Evolutionary conservation across 1,140 invertebrate genomes (phyloP).

Genomic region (Drosophila carrolli): DNA sequence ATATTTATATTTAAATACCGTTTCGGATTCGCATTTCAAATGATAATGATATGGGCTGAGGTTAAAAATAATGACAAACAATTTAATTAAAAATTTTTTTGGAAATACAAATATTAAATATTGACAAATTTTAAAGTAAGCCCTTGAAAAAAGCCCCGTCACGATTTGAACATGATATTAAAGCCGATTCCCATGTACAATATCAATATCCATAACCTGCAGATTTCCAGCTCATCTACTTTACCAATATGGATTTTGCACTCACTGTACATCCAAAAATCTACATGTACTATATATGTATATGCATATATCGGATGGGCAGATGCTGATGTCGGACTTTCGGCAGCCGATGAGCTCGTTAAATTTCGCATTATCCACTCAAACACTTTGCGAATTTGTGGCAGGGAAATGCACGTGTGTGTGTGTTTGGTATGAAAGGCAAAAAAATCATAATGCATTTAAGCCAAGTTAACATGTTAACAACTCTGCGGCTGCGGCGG

Average conservation of each 20-base stretch:
- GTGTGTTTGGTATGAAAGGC: slow-evolving; percentile 7
- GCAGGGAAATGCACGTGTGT: background rate
- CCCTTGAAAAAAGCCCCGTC: too few relatives aligned
- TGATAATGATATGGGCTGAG: too few relatives aligned
- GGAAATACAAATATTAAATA: too few relatives aligned
- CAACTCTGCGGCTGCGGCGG: slow-evolving; percentile 45
- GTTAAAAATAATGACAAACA: too few relatives aligned
- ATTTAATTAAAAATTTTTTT: too few relatives aligned
- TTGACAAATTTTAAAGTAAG: too few relatives aligned
- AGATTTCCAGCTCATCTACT: background rate
- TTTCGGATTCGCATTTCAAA: too few relatives aligned
- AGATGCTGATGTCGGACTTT: slow-evolving; percentile 7
- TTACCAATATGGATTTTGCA: background rate
- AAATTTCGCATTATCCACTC: slow-evolving; percentile 32
- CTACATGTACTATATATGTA: background rate
- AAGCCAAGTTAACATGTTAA: slow-evolving; percentile 55
- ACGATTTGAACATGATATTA: background rate
- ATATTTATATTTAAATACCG: too few relatives aligned
- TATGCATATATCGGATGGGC: background rate
- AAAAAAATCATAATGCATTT: slow-evolving; percentile 56
- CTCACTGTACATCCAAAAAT: background rate
- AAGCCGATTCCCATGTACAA: background rate
- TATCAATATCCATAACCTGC: background rate
- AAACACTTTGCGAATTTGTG: slow-evolving; percentile 39
- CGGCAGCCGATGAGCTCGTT: slow-evolving; percentile 20